Conservation (phyloP, 2,888 invertebrate species). For the Philopedon plagiatum region DNA sequence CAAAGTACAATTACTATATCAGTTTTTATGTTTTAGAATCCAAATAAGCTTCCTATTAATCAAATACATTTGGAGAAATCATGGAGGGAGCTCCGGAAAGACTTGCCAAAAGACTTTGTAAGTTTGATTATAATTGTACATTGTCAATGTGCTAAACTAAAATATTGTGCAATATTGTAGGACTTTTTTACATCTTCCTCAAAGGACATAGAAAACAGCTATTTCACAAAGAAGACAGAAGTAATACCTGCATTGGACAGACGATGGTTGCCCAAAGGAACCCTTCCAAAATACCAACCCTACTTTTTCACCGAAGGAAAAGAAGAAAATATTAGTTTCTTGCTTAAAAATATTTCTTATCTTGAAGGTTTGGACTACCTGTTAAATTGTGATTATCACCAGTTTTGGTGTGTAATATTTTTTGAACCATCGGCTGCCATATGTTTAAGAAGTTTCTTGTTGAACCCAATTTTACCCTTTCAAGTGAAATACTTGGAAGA, state of each 20-base stretch:
- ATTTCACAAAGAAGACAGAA: constrained; percentile 59
- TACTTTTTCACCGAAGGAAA: constrained; percentile 58
- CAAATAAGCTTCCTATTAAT: constrained; percentile 73
- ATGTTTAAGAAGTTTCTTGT: constrained; percentile 63
- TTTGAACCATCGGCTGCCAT: constrained; percentile 60
- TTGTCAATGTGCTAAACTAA: not conserved
- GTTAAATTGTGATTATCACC: constrained; percentile 64
- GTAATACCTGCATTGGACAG: constrained; percentile 62
- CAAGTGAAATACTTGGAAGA: constrained; percentile 65
- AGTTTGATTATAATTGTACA: constrained; percentile 20
- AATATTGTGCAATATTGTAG: constrained; percentile 55
- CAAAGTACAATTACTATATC: not conserved
- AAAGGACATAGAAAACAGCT: constrained; percentile 53
- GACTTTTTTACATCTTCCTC: constrained; percentile 53
- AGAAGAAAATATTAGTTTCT: constrained; percentile 60
- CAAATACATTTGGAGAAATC: constrained; percentile 63
- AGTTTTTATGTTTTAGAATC: constrained; percentile 70
- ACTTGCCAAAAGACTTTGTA: constrained; percentile 56
- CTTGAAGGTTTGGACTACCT: constrained; percentile 62
- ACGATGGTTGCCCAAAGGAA: constrained; percentile 62
- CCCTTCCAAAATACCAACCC: constrained; percentile 60
- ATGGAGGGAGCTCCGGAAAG: constrained; percentile 55
- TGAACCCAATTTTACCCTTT: constrained; percentile 65
- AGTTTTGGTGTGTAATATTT: constrained; percentile 67
- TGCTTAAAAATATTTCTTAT: constrained; percentile 60